Conservation (phyloP, 2,113 vertebrate species). For the Saccopteryx leptura region DNA sequence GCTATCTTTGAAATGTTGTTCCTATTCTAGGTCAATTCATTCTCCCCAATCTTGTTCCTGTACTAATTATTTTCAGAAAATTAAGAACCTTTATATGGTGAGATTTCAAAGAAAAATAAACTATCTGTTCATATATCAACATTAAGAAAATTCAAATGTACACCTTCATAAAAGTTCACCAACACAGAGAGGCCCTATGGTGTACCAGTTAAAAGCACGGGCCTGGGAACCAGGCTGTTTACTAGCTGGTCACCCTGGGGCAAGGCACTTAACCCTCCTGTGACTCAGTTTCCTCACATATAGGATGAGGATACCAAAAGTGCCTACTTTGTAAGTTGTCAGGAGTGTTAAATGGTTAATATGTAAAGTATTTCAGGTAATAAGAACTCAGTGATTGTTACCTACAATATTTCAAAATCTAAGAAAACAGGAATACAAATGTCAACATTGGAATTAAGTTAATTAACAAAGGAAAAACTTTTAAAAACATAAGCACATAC, state of each 20-base stretch:
- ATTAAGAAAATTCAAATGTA: slow-evolving; percentile 8
- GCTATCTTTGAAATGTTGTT: slow-evolving; percentile 44
- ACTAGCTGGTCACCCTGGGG: not conserved
- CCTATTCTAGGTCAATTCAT: slow-evolving; percentile 35
- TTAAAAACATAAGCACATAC: not conserved
- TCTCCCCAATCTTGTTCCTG: slow-evolving; percentile 11
- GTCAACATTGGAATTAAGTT: not conserved
- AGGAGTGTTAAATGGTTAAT: not conserved
- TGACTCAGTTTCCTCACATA: not conserved
- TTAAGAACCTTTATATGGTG: slow-evolving; percentile 1
- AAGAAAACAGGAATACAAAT: slow-evolving; percentile 40
- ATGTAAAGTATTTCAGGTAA: not conserved
- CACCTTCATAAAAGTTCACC: not conserved
- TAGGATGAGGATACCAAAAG: not conserved
- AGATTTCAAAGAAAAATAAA: slow-evolving; percentile 49
- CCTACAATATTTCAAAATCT: slow-evolving; percentile 19
- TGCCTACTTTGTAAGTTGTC: not conserved
- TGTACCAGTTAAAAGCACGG: not conserved
- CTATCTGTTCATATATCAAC: not conserved
- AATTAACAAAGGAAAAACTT: not conserved
- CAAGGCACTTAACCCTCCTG: not conserved
- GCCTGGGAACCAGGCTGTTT: not conserved
- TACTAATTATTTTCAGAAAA: slow-evolving; percentile 48
- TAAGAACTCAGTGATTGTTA: not conserved
- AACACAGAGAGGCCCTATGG: not conserved